Conservation (phyloP, 2,888 invertebrate genomes). For the Cybosia mesomella region DNA sequence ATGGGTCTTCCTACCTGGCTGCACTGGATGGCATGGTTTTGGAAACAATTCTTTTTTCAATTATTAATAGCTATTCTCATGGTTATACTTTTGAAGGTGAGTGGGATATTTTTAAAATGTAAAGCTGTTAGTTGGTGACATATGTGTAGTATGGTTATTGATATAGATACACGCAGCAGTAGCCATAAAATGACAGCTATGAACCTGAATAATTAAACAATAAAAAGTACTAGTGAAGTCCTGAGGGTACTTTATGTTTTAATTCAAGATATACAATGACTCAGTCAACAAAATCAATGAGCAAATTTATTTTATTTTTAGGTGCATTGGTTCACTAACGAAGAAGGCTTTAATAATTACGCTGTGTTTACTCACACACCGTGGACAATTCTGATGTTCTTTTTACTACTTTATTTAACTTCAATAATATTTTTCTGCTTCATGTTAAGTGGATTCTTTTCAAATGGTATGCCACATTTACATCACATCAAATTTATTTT, state of each 20-base stretch:
- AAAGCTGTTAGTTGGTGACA: too few species aligned
- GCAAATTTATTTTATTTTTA: slow-evolving; percentile 54
- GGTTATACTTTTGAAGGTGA: slow-evolving; percentile 87
- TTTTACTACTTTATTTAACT: slow-evolving; percentile 90
- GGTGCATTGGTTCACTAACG: slow-evolving; percentile 85
- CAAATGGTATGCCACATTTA: slow-evolving; percentile 84
- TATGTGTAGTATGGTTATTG: too few species aligned
- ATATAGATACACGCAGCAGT: too few species aligned
- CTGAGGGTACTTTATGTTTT: too few species aligned
- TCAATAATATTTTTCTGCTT: slow-evolving; percentile 92
- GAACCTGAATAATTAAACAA: too few species aligned
- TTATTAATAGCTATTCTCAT: slow-evolving; percentile 88
- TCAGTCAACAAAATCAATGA: too few species aligned
- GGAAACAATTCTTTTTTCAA: slow-evolving; percentile 91
- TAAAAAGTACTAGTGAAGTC: too few species aligned
- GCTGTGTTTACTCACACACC: slow-evolving; percentile 91
- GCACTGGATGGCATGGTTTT: slow-evolving; percentile 95
- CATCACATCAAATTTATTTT: neutral
- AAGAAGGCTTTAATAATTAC: slow-evolving; percentile 78
- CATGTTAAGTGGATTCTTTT: slow-evolving; percentile 92
- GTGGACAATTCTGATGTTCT: slow-evolving; percentile 89
- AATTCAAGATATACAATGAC: too few species aligned
- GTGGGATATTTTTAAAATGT: slow-evolving; percentile 23
- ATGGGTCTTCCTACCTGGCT: slow-evolving; percentile 95
- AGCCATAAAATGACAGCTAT: too few species aligned